A percentile compares a stretch with the other conserved stretches of the same genome.
phyloP scores from a whole-genome alignment of 1,140 invertebrate genomes.

The Drosophila albomicans region DNA sequence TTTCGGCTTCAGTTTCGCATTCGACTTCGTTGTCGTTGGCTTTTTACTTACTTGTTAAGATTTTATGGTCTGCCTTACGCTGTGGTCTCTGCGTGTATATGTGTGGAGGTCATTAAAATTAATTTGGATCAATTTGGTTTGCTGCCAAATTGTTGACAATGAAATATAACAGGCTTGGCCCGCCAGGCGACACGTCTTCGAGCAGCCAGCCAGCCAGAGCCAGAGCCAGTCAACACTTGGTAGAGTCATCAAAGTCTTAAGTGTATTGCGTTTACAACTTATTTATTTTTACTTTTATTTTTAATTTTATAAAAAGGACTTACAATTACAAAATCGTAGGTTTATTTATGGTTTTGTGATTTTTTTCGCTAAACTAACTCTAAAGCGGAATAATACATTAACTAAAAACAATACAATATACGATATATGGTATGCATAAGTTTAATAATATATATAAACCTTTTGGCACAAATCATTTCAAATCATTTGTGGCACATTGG shows the following conservation, averaged over 20 bases:
- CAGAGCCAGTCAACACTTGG: conserved; percentile 32
- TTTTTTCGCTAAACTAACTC: conserved; percentile 63
- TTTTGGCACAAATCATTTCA: conserved; percentile 65
- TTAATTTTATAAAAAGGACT: conserved; percentile 55
- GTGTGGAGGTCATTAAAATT: conserved; percentile 83
- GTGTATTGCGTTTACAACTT: conserved; percentile 72
- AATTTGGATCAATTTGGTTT: conserved; percentile 84
- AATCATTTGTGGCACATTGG: conserved; percentile 54
- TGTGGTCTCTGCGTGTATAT: conserved; percentile 43
- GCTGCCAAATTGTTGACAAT: conserved; percentile 85
- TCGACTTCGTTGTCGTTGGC: conserved; percentile 17
- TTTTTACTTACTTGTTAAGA: conserved; percentile 63
- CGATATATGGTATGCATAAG: neutral
- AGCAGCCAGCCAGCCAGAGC: too few species aligned
- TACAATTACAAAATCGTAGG: conserved; percentile 76
- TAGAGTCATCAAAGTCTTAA: conserved; percentile 71
- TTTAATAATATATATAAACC: neutral
- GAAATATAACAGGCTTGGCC: conserved; percentile 75
- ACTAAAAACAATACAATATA: neutral
- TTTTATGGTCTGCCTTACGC: conserved; percentile 62
- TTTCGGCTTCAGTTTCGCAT: neutral
- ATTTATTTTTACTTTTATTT: conserved; percentile 59
- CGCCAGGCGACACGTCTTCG: conserved; percentile 25
- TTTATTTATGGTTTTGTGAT: conserved; percentile 51
- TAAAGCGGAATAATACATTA: conserved; percentile 31